Conservation (phyloP, 2,113 vertebrate species). For the Trichechus manatus region DNA sequence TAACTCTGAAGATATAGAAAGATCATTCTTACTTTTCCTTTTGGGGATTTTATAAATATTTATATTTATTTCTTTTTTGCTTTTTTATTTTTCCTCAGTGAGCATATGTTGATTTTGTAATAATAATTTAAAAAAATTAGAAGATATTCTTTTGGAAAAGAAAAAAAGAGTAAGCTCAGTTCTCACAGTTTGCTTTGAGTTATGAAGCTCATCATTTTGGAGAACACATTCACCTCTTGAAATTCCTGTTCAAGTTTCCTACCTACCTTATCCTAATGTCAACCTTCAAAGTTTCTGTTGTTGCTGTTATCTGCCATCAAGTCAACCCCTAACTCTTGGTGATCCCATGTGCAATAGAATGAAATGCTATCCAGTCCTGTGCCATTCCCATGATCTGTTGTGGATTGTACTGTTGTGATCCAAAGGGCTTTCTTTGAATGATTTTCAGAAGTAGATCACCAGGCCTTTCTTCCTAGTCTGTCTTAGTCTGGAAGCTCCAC, state of each 20-base stretch:
- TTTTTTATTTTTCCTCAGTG: slow-evolving; percentile 5
- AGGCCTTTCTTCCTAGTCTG: not conserved
- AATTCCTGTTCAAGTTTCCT: not conserved
- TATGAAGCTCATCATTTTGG: not conserved
- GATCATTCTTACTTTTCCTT: not conserved
- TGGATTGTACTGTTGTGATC: not conserved
- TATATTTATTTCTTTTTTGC: slow-evolving; percentile 29
- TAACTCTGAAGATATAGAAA: not conserved
- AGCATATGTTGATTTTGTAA: not conserved
- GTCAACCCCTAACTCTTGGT: not conserved
- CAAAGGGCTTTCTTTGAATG: not conserved
- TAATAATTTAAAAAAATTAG: not conserved
- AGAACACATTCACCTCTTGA: not conserved
- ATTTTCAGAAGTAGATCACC: not conserved
- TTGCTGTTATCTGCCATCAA: not conserved
- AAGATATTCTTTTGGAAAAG: not conserved
- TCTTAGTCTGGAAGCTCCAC: not conserved
- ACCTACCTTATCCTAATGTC: not conserved
- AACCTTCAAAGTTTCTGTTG: not conserved
- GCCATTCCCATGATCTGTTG: not conserved
- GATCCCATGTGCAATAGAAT: not conserved
- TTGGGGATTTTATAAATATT: not conserved
- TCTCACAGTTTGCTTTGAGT: not conserved
- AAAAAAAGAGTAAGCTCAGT: not conserved
- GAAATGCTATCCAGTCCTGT: not conserved